phyloP scores from a whole-genome alignment of 1,140 invertebrate species.

The Tenebrio molitor region DNA sequence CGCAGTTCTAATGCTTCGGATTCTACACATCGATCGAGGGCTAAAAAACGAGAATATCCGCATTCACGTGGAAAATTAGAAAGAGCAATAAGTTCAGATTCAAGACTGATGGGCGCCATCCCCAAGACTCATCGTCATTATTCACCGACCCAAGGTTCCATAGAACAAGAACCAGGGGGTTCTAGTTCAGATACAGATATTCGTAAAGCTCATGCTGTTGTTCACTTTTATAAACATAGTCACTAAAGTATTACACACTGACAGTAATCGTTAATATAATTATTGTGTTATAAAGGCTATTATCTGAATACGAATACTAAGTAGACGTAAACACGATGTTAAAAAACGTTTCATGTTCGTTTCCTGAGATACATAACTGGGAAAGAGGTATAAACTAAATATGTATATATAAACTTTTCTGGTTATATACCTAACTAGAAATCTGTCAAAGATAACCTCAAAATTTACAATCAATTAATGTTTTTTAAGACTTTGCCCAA shows the following conservation, averaged over 20 bases:
- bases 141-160: constrained; percentile 48
- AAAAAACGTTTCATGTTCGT: too few relatives aligned
- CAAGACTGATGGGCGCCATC: constrained; percentile 61
- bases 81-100: constrained; percentile 64
- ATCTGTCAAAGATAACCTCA: too few relatives aligned
- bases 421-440: too few relatives aligned
- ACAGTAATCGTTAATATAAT: constrained; percentile 1
- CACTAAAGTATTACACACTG: constrained; percentile 16
- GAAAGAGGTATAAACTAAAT: too few relatives aligned
- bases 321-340: too few relatives aligned
- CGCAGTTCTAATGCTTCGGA: constrained; percentile 66
- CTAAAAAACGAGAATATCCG: constrained; percentile 57
- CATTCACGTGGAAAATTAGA: constrained; percentile 59
- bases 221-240: constrained; percentile 47
- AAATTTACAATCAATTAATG: too few relatives aligned
- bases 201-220: constrained; percentile 35
- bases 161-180: constrained; percentile 49
- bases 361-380: too few relatives aligned
- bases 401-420: too few relatives aligned
- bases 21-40: constrained; percentile 60
- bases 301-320: constrained; percentile 40
- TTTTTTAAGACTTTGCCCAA: too few relatives aligned
- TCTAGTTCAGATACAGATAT: constrained; percentile 54
- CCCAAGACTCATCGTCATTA: constrained; percentile 56
- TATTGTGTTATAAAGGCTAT: neutral